Conservation (phyloP, 2,888 invertebrate species). For the Ariolimax columbianus region DNA sequence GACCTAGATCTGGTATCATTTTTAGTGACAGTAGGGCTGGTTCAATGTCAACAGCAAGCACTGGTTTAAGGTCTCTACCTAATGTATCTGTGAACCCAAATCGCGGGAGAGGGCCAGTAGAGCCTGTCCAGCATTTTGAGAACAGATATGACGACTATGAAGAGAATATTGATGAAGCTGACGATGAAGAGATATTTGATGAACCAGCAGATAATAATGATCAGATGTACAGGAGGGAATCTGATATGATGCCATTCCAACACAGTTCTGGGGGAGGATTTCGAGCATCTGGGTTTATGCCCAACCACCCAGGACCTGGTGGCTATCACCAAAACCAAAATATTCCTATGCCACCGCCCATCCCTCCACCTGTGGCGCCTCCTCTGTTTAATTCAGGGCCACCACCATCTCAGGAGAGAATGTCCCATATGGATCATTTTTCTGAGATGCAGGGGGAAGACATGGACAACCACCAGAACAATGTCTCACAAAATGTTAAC, state of each 20-base stretch:
- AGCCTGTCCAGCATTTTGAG: background rate
- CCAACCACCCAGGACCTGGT: background rate
- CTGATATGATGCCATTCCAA: background rate
- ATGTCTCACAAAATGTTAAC: background rate
- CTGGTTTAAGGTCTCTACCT: background rate
- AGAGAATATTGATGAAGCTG: background rate
- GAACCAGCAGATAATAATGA: background rate
- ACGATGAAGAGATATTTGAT: background rate
- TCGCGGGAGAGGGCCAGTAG: background rate
- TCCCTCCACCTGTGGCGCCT: conserved; percentile 31
- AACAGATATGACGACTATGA: background rate
- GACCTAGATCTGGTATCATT: background rate
- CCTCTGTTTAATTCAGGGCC: background rate
- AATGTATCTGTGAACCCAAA: background rate
- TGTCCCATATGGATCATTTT: conserved; percentile 10
- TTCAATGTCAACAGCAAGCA: background rate
- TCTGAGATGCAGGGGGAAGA: conserved; percentile 1
- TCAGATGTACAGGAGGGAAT: background rate
- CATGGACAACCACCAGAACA: background rate
- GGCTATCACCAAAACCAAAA: conserved; percentile 4
- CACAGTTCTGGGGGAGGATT: background rate
- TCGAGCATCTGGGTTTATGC: background rate
- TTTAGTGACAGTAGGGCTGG: background rate
- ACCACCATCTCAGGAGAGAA: background rate
- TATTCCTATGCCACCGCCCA: background rate